Evolutionary conservation across 2,888 invertebrate genomes (phyloP).

Genomic region (Eutolmus rufibarbis): DNA sequence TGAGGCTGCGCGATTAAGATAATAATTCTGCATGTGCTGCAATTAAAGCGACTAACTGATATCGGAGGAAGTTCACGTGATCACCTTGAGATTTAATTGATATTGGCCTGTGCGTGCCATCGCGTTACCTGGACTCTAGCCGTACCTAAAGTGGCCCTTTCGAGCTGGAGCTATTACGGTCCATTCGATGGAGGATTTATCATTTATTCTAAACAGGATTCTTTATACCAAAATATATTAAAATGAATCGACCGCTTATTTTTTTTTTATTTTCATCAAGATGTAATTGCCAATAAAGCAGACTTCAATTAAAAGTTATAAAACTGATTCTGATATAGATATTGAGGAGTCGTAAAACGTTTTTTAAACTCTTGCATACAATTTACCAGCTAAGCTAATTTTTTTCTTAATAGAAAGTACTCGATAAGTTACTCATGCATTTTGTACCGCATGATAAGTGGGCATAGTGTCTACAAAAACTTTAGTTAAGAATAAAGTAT

Average conservation of each 20-base stretch:
- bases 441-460: no score
- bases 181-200: background rate
- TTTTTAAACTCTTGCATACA: background rate
- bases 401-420: no score
- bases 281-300: background rate
- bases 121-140: background rate
- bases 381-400: no score
- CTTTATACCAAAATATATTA: background rate
- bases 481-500: no score
- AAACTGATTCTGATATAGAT: background rate
- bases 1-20: slow-evolving; percentile 19
- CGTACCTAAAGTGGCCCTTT: background rate
- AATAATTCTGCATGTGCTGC: background rate
- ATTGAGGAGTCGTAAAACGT: background rate
- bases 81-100: slow-evolving; percentile 45
- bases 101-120: background rate
- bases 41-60: slow-evolving; percentile 2
- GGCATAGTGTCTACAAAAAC: no score
- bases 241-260: background rate
- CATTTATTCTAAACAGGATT: background rate
- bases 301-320: background rate
- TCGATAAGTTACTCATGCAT: no score
- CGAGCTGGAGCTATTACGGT: background rate
- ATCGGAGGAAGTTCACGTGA: slow-evolving; percentile 41
- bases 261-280: background rate